phyloP scores from a whole-genome alignment of 2,888 invertebrate species.

The Crepidodera aurea region DNA sequence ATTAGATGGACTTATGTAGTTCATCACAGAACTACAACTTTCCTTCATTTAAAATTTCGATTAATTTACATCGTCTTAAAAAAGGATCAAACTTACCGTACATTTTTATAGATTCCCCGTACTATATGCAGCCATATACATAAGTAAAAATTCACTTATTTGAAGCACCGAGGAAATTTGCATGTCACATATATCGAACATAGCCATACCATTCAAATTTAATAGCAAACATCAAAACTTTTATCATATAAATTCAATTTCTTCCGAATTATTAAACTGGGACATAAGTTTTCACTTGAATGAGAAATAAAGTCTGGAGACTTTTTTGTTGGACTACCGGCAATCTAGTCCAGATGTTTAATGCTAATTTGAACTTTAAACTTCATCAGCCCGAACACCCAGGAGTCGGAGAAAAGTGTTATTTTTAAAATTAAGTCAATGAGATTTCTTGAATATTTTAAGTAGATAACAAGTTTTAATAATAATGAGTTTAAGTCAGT shows the following conservation, averaged over 20 bases:
- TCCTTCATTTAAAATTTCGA: too few species aligned
- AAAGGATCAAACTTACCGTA: too few species aligned
- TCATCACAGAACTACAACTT: too few species aligned
- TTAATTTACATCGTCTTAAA: too few species aligned
- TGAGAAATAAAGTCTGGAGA: slow-evolving; percentile 12
- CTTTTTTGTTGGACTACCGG: not conserved
- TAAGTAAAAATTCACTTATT: slow-evolving; percentile 2
- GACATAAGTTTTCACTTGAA: slow-evolving; percentile 27
- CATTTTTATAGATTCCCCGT: too few species aligned
- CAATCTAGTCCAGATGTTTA: slow-evolving; percentile 6
- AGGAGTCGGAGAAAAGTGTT: not conserved
- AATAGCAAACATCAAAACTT: slow-evolving; percentile 25
- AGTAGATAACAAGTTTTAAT: not conserved
- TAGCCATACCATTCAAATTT: slow-evolving; percentile 24
- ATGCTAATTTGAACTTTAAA: slow-evolving; percentile 3
- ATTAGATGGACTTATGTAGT: too few species aligned
- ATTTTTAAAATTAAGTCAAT: not conserved
- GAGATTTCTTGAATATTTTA: not conserved
- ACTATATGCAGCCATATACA: too few species aligned
- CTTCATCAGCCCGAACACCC: not conserved
- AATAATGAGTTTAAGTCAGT: not conserved
- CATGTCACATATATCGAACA: slow-evolving; percentile 3
- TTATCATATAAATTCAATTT: slow-evolving; percentile 31
- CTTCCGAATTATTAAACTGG: slow-evolving; percentile 25
- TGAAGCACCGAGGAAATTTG: not conserved